A percentile compares a stretch with the other conserved stretches of the same genome.
These are phyloP conservation scores for Chamaetylas fuelleborni DNA, from an alignment of 2,113 vertebrate genomes.

Conservation along the genomic window DNA sequence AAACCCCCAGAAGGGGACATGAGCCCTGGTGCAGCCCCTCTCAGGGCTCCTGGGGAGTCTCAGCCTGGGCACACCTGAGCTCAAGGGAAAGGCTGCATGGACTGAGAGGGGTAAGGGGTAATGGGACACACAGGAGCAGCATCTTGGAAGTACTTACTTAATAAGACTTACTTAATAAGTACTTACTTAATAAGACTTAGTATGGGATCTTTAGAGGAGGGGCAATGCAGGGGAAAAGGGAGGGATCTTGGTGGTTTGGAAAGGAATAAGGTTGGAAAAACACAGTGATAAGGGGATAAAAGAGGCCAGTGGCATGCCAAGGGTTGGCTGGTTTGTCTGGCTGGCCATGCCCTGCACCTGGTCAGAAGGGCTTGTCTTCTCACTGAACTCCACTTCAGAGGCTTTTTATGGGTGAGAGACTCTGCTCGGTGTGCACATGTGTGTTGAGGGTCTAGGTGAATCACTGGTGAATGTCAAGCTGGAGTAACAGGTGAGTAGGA, in stretches of 20 bases:
- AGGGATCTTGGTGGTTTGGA: background rate
- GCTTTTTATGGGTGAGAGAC: background rate
- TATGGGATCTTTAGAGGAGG: background rate
- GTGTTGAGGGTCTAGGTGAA: background rate
- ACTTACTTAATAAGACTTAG: background rate
- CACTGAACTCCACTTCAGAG: background rate
- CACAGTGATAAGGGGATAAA: background rate
- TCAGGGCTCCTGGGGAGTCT: background rate
- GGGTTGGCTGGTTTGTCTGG: background rate
- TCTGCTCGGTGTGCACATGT: background rate
- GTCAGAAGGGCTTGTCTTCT: background rate
- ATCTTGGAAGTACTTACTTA: background rate
- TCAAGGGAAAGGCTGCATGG: background rate
- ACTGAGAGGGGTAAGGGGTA: background rate
- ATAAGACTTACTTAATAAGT: no score
- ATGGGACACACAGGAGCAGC: background rate
- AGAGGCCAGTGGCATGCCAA: background rate
- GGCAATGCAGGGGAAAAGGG: background rate
- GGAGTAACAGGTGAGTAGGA: background rate
- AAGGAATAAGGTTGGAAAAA: background rate
- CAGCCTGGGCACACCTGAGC: background rate
- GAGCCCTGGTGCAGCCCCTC: background rate
- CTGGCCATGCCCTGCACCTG: background rate
- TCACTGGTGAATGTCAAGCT: background rate
- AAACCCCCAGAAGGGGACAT: fast-evolving